phyloP scores from a whole-genome alignment of 2,888 invertebrate genomes.

The Troides helena region DNA sequence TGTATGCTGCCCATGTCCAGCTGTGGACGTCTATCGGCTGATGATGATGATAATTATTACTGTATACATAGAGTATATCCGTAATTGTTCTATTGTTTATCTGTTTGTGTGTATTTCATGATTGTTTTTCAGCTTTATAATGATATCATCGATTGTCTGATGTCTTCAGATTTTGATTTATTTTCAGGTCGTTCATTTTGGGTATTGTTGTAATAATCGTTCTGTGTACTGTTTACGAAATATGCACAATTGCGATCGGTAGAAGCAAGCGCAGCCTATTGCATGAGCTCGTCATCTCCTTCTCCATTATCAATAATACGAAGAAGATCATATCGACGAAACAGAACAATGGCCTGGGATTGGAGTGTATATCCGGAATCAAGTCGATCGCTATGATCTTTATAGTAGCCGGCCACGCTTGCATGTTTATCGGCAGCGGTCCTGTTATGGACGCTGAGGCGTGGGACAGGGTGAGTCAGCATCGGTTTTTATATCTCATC shows the following conservation, averaged over 20 bases:
- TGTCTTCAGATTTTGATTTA: not conserved
- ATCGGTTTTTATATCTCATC: no score
- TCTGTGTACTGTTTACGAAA: constrained; percentile 73
- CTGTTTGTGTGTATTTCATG: no score
- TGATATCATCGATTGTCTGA: no score
- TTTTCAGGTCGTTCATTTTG: constrained; percentile 71
- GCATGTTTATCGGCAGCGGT: constrained; percentile 83
- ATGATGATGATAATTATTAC: no score
- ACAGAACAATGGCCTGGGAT: constrained; percentile 78
- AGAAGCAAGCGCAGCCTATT: constrained; percentile 49
- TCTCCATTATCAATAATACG: constrained; percentile 81
- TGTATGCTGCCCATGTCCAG: no score
- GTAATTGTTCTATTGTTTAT: no score
- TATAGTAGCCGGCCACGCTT: constrained; percentile 83
- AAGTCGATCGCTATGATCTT: constrained; percentile 85
- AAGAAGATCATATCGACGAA: constrained; percentile 81
- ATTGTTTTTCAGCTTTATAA: no score
- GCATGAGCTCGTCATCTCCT: constrained; percentile 67
- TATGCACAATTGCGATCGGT: constrained; percentile 56
- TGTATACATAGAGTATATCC: no score
- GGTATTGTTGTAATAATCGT: constrained; percentile 66
- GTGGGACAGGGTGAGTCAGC: constrained; percentile 76
- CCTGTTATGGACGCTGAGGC: constrained; percentile 84
- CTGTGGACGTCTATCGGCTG: no score
- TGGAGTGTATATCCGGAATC: constrained; percentile 84